phyloP scores from a whole-genome alignment of 2,888 invertebrate species.

The Chamaedrilus cognettii region DNA sequence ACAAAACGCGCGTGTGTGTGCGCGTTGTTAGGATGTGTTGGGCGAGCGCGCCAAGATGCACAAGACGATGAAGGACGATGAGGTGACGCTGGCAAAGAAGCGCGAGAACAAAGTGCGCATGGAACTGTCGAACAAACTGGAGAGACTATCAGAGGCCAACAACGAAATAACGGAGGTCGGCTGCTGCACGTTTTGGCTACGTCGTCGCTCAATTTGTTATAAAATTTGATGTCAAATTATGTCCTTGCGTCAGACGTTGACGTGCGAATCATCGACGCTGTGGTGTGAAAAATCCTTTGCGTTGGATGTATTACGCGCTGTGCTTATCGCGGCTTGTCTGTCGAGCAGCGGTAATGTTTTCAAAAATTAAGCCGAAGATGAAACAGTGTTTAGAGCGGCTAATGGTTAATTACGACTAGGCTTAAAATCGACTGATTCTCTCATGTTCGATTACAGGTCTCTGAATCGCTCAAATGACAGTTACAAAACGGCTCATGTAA shows the following conservation, averaged over 20 bases:
- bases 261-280: not conserved
- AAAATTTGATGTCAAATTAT: not conserved
- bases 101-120: slow-evolving; percentile 91
- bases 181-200: too few species aligned
- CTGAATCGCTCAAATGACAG: too few species aligned
- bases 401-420: too few species aligned
- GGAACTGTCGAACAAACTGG: slow-evolving; percentile 84
- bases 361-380: too few species aligned
- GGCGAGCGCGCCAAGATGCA: slow-evolving; percentile 81
- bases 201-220: not conserved
- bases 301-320: not conserved
- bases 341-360: too few species aligned
- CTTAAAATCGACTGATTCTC: too few species aligned
- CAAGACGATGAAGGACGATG: slow-evolving; percentile 97
- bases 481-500: too few species aligned
- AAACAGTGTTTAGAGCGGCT: too few species aligned
- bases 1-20: too few species aligned
- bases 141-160: slow-evolving; percentile 84
- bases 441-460: too few species aligned
- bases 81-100: slow-evolving; percentile 89
- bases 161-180: slow-evolving; percentile 89
- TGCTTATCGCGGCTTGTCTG: too few species aligned
- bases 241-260: not conserved
- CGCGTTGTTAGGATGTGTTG: slow-evolving; percentile 72
- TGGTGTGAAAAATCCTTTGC: not conserved